phyloP scores from a whole-genome alignment of 2,113 vertebrate genomes.

The Lagopus muta region DNA sequence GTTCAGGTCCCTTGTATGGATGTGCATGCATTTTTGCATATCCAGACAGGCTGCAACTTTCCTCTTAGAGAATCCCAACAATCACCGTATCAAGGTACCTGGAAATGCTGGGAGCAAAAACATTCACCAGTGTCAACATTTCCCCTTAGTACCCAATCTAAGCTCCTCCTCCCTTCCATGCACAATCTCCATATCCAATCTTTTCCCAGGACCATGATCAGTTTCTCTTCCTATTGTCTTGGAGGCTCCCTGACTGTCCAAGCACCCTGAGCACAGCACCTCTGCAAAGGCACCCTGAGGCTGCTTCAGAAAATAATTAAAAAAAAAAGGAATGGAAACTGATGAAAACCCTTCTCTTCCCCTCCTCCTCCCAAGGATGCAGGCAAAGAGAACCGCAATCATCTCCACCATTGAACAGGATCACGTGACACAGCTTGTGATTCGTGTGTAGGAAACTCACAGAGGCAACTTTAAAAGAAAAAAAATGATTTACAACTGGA shows the following conservation, averaged over 20 bases:
- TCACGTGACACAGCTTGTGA: not conserved
- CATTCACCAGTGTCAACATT: not conserved
- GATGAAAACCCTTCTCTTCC: not conserved
- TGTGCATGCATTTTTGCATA: not conserved
- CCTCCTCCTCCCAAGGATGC: not conserved
- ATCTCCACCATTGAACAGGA: not conserved
- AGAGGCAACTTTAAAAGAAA: not conserved
- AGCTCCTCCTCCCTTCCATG: not conserved
- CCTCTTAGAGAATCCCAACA: not conserved
- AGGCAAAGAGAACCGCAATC: fast-evolving
- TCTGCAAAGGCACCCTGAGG: not conserved
- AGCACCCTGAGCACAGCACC: too few relatives aligned
- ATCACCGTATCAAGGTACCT: not conserved
- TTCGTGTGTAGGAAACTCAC: not conserved
- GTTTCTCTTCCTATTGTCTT: not conserved
- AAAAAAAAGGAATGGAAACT: not conserved
- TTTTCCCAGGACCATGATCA: not conserved
- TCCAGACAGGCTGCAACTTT: not conserved
- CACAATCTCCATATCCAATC: not conserved
- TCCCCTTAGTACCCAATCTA: not conserved
- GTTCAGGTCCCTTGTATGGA: not conserved
- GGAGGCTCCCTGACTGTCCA: not conserved
- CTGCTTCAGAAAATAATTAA: too few relatives aligned
- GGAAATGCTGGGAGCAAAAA: not conserved
- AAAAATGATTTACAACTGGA: not conserved